Evolutionary conservation across 2,113 vertebrate species (phyloP), one percentile per base, ranked within the genome.

Genomic region (Alectura lathami): DNA sequence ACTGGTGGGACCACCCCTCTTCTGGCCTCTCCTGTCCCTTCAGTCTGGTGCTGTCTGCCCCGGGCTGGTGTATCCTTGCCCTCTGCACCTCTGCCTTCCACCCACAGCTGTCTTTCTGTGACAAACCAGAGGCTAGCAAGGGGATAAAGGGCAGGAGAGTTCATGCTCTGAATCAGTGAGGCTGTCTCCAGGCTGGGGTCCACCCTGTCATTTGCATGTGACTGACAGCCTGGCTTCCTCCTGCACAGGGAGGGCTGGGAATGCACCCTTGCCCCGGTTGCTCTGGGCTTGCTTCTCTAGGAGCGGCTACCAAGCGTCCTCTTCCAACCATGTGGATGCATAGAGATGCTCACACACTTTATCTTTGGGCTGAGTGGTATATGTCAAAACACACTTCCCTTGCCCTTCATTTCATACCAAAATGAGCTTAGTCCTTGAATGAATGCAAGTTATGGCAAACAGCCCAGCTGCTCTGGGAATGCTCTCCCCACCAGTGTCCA

Each of bases 21-120:
- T 21, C 3, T 0, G 2, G 66, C 36, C 23, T 59, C 64, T 17
- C 47, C 26, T 1, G 15, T 50, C 42, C 9, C 1, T 5, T 17
- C 16, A 50, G 22, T 32, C 38, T 53, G 50, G 20, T 36, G 17
- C 23, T 34, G 23, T 24, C 47, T 29, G 47, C 47, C 26, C 15
- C 56, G 72, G 22, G 8, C 45, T 66, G 36, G n/a, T 60, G 12
- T 9, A 13, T 4, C 63, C 29, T n/a, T n/a, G n/a, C n/a, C n/a
- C n/a, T n/a, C 27, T 54, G 26, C 17, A 30, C 45, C 34, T 62
- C 40, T 67, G 34, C 14, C 2, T 84, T 48, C 53, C 11, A 53
- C 57, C 53, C 57, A 21, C 74, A 36, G 3, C 32, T 48, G 40
- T 40, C 50, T 88, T 87, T 63, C 24, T 17, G 34, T 22, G 43